phyloP scores from a whole-genome alignment of 2,888 invertebrate genomes.

The Selenia dentaria region DNA sequence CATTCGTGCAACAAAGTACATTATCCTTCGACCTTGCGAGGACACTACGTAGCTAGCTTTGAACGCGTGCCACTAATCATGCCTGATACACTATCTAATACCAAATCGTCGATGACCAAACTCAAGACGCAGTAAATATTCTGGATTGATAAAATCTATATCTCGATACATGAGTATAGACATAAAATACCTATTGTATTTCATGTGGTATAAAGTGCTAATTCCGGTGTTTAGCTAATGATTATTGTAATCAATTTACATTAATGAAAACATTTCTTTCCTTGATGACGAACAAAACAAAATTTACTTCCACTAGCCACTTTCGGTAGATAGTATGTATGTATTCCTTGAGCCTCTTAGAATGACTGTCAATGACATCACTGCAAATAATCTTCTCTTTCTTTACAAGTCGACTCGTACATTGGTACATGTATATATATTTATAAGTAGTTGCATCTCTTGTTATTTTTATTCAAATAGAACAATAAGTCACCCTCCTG shows the following conservation, averaged over 20 bases:
- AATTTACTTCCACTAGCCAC: no score
- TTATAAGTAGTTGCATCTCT: no score
- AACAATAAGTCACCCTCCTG: no score
- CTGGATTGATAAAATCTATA: background rate
- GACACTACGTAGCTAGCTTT: slow-evolving; percentile 5
- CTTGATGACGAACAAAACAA: background rate
- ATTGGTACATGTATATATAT: no score
- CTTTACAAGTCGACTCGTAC: no score
- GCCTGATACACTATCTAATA: slow-evolving; percentile 15
- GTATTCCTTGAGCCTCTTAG: no score
- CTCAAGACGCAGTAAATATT: slow-evolving; percentile 12
- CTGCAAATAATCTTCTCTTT: no score
- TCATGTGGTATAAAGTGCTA: slow-evolving; percentile 11
- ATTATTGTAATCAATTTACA: background rate
- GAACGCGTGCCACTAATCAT: slow-evolving; percentile 26
- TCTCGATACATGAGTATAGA: background rate
- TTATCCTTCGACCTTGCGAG: slow-evolving; percentile 26
- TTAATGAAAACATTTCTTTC: background rate
- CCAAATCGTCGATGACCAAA: slow-evolving; percentile 1
- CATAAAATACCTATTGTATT: slow-evolving; percentile 1
- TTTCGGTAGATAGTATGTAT: no score
- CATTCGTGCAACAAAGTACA: slow-evolving; percentile 8
- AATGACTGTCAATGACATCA: no score
- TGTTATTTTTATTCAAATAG: no score
- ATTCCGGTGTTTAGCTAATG: slow-evolving; percentile 7